These are phyloP conservation scores for Crypturellus tataupa DNA, from an alignment of 2,797 vertebrate species.

Conservation along the genomic window DNA sequence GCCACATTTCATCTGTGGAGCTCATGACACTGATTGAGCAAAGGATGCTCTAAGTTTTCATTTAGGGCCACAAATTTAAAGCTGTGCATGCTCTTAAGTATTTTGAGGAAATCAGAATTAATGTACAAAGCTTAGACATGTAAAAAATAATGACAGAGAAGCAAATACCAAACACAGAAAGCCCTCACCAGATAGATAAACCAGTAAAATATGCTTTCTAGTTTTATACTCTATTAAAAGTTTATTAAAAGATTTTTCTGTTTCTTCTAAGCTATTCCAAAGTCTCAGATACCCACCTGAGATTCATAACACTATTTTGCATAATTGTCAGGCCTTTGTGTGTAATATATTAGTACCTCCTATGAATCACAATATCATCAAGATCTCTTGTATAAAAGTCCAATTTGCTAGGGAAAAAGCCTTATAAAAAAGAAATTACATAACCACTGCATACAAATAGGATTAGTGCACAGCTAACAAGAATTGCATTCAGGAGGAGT, in stretches of 20 bases:
- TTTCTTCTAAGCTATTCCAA: not conserved
- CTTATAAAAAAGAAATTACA: conserved; percentile 37
- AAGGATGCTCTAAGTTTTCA: not conserved
- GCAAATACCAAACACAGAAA: not conserved
- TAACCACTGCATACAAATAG: conserved; percentile 45
- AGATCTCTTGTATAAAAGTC: not conserved
- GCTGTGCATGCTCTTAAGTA: not conserved
- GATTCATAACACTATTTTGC: conserved; percentile 19
- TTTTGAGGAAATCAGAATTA: not conserved
- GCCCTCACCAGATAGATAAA: not conserved
- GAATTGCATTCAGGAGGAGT: conserved; percentile 43
- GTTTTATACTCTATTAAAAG: conserved; percentile 6
- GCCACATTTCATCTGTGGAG: not conserved
- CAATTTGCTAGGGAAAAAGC: conserved; percentile 23
- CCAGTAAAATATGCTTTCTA: conserved; percentile 5
- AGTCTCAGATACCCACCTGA: conserved; percentile 11
- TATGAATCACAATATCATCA: conserved; percentile 29
- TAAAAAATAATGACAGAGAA: not conserved
- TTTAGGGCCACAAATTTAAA: not conserved
- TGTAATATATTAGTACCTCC: conserved; percentile 2
- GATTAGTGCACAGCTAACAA: conserved; percentile 26
- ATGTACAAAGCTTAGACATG: not conserved
- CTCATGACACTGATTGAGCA: not conserved
- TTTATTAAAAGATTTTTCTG: not conserved
- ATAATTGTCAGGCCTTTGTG: conserved; percentile 17